A percentile compares a stretch with the other conserved stretches of the same genome.
Evolutionary conservation across 2,888 invertebrate genomes (phyloP).

Genomic region (Himalopsyche anomala): DNA sequence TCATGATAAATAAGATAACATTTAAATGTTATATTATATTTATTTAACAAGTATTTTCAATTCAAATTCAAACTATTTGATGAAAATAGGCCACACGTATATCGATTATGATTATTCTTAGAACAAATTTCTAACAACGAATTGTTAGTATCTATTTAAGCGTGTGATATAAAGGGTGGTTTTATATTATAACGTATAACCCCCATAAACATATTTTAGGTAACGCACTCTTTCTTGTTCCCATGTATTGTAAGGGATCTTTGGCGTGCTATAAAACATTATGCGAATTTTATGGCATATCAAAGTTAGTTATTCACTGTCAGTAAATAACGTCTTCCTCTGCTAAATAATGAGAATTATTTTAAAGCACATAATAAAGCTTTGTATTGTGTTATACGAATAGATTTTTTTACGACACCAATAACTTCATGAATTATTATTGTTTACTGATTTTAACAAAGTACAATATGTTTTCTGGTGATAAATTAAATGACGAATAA

Average conservation of each 20-base stretch:
- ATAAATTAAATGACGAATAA: no score
- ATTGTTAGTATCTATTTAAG: neutral
- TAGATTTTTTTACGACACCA: neutral
- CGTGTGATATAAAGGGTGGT: slow-evolving; percentile 47
- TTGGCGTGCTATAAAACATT: slow-evolving; percentile 55
- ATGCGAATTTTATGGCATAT: slow-evolving; percentile 57
- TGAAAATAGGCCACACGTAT: no score
- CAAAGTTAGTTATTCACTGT: slow-evolving; percentile 36
- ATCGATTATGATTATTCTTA: no score
- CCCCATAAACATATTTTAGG: slow-evolving; percentile 50
- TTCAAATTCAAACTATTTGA: no score
- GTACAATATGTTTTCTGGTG: no score
- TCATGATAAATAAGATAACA: no score
- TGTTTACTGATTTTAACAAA: no score
- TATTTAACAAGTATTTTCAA: no score
- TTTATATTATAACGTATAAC: slow-evolving; percentile 56
- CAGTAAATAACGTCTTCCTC: slow-evolving; percentile 16
- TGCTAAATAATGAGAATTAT: slow-evolving; percentile 19
- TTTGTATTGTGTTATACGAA: neutral
- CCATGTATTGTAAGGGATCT: slow-evolving; percentile 11
- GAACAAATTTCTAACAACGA: neutral
- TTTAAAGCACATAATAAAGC: neutral
- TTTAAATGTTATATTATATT: no score
- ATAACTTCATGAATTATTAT: neutral
- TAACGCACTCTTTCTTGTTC: slow-evolving; percentile 27